Conservation (phyloP, 2,888 invertebrate genomes). For the Dromius quadrimaculatus region DNA sequence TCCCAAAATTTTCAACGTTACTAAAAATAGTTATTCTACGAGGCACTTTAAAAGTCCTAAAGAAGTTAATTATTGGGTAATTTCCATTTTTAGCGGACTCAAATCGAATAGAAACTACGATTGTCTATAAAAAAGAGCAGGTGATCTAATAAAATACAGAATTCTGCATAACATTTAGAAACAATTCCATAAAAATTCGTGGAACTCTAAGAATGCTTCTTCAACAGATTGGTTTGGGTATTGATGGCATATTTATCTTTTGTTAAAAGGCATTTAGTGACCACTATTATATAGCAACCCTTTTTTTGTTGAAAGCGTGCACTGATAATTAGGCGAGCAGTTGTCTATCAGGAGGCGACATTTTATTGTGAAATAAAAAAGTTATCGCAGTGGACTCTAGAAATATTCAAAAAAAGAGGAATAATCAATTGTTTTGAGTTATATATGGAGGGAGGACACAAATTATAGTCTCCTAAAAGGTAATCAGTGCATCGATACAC, state of each 20-base stretch:
- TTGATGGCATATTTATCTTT: conserved; percentile 28
- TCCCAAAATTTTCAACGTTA: too few species aligned
- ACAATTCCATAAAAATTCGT: not conserved
- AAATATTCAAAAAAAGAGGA: too few species aligned
- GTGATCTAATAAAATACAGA: not conserved
- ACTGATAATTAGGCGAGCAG: conserved; percentile 34
- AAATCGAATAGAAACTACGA: too few species aligned
- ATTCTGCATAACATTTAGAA: not conserved
- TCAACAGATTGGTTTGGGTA: not conserved
- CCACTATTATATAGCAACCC: conserved; percentile 31
- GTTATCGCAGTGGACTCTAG: conserved; percentile 6
- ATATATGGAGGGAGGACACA: too few species aligned
- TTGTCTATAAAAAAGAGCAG: too few species aligned
- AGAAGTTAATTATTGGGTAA: too few species aligned
- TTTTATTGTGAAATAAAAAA: conserved; percentile 25
- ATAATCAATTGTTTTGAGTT: too few species aligned
- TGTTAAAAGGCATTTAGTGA: conserved; percentile 29
- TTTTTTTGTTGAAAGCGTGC: conserved; percentile 46
- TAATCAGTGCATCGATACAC: too few species aligned
- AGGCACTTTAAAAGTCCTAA: too few species aligned
- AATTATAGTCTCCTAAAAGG: too few species aligned
- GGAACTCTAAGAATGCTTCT: not conserved
- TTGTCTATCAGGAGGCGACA: conserved; percentile 22
- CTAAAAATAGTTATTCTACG: too few species aligned
- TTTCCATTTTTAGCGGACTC: too few species aligned